These are phyloP conservation scores for Luscinia luscinia DNA, from an alignment of 2,797 vertebrate genomes.

Conservation along the genomic window DNA sequence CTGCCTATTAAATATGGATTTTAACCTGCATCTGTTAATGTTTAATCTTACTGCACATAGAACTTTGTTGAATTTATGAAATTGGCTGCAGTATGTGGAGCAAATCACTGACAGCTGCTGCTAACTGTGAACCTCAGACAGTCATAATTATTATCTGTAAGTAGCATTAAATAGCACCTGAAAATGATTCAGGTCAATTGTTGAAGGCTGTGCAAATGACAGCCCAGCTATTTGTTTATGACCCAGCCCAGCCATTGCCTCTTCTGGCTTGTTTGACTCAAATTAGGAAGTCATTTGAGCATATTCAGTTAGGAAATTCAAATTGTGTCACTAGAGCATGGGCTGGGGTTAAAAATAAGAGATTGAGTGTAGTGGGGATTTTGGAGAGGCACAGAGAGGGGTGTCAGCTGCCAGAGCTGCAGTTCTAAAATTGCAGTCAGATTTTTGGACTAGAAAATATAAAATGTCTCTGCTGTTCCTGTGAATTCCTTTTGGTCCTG, in stretches of 20 bases:
- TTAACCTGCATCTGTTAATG: constrained; percentile 45
- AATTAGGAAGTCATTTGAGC: not conserved
- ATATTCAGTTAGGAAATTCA: not conserved
- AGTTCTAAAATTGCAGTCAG: not conserved
- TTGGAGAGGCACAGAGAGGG: not conserved
- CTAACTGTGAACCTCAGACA: not conserved
- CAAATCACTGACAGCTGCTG: not conserved
- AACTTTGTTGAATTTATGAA: not conserved
- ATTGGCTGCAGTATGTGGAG: not conserved
- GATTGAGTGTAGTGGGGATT: not conserved
- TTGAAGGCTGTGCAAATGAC: not conserved
- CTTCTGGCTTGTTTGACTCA: not conserved
- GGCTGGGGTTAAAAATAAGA: not conserved
- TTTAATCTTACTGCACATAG: constrained; percentile 2
- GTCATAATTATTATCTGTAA: not conserved
- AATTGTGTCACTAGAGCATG: not conserved
- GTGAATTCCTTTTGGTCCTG: not conserved
- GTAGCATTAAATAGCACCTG: not conserved
- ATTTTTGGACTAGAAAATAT: fast-evolving
- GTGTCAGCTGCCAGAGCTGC: not conserved
- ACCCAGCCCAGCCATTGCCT: not conserved
- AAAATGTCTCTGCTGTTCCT: not conserved
- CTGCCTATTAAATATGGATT: constrained; percentile 30
- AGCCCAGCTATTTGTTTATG: not conserved
- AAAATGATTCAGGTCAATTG: not conserved